Base-by-base conservation (phyloP, 1,140 invertebrate species). In the Rhopalosiphum padi region DNA sequence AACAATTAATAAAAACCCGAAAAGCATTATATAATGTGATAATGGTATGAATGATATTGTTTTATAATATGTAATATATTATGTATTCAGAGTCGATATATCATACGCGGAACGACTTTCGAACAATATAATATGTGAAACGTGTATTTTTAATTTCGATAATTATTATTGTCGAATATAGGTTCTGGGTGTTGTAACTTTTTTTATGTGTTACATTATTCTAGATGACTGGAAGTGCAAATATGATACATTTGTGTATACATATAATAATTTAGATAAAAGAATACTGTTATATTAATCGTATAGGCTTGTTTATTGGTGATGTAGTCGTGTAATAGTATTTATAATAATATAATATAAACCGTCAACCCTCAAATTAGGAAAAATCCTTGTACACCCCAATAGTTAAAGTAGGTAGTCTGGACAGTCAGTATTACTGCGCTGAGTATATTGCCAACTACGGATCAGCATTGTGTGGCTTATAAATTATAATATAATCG, bases 331-430 rank as follows among this genome's bases (percentile, higher is more conserved):
- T 68, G 30, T 68, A 60, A n/a, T 68, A n/a, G 60, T 77, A 77
- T 77, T 18, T 77, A 35, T 25, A 30, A n/a, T n/a, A 23, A 53
- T 53, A 6, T 60, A 30, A 60, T 46, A 46, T 6, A 46, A 15
- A 87, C 51, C n/a, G 86, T n/a, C 21, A 46, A 22, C 46, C 46
- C 86, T 88, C 46, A 30, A 88, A 88, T 46, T n/a, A 18, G 18
- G 30, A n/a, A 48, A 88, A 51, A 46, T 88, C 86, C 46, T 35
- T n/a, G 46, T 46, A 15, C 86, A 88, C n/a, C 86, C 86, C 21
- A 88, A 88, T 48, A 48, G 35, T 88, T 51, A 88, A 86, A 86
- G 41, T 86, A 86, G 86, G 41, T 86, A 86, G 86, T 88, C 86
- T 87, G 85, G 60, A 35, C 60, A 15, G 60, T 1, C 15, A 77